Evolutionary conservation across 1,140 invertebrate species (phyloP).

Genomic region (Daktulosphaira vitifoliae): DNA sequence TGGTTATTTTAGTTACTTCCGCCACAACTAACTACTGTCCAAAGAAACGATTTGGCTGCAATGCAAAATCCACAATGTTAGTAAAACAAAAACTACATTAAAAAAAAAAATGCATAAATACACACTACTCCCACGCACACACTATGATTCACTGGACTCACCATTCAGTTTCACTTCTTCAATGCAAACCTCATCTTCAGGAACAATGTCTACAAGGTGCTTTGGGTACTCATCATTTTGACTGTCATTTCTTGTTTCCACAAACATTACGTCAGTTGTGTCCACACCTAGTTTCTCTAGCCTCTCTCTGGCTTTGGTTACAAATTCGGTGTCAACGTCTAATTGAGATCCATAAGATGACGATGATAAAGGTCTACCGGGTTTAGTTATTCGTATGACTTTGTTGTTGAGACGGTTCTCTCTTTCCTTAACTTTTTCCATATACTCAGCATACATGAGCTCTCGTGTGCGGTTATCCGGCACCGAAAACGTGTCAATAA

Average conservation of each 20-base stretch:
- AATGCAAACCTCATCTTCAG: conserved; percentile 24
- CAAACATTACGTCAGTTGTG: conserved; percentile 13
- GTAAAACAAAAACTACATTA: conserved; percentile 1
- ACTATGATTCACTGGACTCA: conserved; percentile 24
- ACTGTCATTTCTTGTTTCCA: neutral
- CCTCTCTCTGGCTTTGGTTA: conserved; percentile 42
- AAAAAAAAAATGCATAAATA: neutral
- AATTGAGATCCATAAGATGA: neutral
- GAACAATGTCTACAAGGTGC: conserved; percentile 16
- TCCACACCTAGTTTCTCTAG: conserved; percentile 51
- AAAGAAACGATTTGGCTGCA: conserved; percentile 16
- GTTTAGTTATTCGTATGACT: conserved; percentile 54
- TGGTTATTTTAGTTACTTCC: conserved; percentile 11
- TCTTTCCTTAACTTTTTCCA: conserved; percentile 65
- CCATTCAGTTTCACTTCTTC: conserved; percentile 22
- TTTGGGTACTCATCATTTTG: conserved; percentile 6
- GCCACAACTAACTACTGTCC: neutral
- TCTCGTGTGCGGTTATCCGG: conserved; percentile 41
- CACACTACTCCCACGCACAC: neutral
- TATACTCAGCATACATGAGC: conserved; percentile 70
- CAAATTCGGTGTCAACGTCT: conserved; percentile 38
- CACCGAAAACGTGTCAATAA: conserved; percentile 42
- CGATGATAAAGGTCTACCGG: conserved; percentile 15
- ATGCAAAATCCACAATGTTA: conserved; percentile 22
- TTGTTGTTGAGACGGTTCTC: conserved; percentile 66